These are phyloP conservation scores for Aculops lycopersici DNA, from an alignment of 1,140 invertebrate genomes.

Conservation along the genomic window DNA sequence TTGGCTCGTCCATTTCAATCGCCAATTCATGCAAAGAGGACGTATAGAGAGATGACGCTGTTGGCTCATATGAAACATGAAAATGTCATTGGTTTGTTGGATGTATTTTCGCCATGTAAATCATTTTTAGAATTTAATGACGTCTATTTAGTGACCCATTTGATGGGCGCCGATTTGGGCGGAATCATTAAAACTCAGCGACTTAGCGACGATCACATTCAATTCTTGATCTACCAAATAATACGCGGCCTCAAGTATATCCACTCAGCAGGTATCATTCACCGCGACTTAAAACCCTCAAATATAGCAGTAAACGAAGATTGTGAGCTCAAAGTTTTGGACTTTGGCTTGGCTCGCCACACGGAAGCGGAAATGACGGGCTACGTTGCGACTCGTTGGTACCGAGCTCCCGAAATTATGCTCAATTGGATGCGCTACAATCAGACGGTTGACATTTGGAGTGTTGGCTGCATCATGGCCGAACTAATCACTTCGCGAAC, in stretches of 20 bases:
- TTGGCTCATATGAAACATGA: slow-evolving; percentile 97
- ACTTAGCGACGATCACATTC: slow-evolving; percentile 87
- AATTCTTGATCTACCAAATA: slow-evolving; percentile 95
- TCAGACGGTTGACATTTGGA: slow-evolving; percentile 95
- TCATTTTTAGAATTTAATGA: slow-evolving; percentile 48
- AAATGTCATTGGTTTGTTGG: slow-evolving; percentile 75
- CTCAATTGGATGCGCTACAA: slow-evolving; percentile 99
- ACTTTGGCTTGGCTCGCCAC: slow-evolving; percentile 86
- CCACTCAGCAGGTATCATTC: slow-evolving; percentile 94
- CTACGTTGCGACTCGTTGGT: slow-evolving; percentile 93
- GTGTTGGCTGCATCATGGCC: slow-evolving; percentile 95
- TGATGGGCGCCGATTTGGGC: slow-evolving; percentile 95
- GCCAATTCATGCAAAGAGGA: slow-evolving; percentile 87
- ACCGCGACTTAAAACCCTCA: slow-evolving; percentile 91
- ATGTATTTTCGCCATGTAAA: slow-evolving; percentile 51
- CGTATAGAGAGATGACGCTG: slow-evolving; percentile 76
- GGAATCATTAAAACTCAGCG: slow-evolving; percentile 88
- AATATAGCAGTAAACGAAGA: slow-evolving; percentile 99
- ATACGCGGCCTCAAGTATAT: slow-evolving; percentile 89
- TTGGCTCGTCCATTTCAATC: slow-evolving; percentile 86
- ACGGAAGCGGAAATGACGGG: slow-evolving; percentile 98
- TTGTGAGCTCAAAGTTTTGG: slow-evolving; percentile 90
- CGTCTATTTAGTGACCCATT: slow-evolving; percentile 74
- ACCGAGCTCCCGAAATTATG: slow-evolving; percentile 77
- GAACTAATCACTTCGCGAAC: slow-evolving; percentile 67